These are phyloP conservation scores for Aptenodytes forsteri DNA, from an alignment of 2,113 vertebrate species.

Conservation along the genomic window DNA sequence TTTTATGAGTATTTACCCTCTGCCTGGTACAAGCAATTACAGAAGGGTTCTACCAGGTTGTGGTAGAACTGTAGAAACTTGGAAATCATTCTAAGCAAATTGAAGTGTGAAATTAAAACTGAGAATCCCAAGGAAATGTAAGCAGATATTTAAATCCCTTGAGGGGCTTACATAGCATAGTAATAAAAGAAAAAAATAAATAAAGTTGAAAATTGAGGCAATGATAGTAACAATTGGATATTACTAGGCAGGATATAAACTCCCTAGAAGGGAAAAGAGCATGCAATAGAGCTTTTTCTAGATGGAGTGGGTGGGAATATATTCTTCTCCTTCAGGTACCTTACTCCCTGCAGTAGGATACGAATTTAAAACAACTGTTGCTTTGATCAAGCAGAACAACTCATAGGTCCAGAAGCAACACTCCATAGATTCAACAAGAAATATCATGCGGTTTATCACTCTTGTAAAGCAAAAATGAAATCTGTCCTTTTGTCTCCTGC, in stretches of 20 bases:
- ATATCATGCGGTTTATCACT: not conserved
- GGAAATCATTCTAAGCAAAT: not conserved
- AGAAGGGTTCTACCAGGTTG: not conserved
- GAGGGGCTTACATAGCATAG: not conserved
- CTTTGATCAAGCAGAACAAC: not conserved
- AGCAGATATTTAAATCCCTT: not conserved
- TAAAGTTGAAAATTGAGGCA: not conserved
- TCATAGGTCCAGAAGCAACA: not conserved
- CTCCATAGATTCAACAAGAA: not conserved
- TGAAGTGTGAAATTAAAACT: not conserved
- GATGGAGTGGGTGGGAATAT: not conserved
- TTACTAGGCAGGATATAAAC: not conserved
- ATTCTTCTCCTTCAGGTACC: not conserved
- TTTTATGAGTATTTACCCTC: not conserved
- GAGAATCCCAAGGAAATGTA: not conserved
- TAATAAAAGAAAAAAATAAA: not conserved
- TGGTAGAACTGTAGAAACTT: not conserved
- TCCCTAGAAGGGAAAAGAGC: not conserved
- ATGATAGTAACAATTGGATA: not conserved
- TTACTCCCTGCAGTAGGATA: not conserved
- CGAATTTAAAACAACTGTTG: not conserved
- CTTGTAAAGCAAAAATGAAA: not conserved
- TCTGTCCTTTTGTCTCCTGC: not conserved
- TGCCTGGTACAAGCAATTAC: not conserved
- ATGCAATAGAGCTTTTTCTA: not conserved